Conservation (phyloP, 2,113 vertebrate genomes). For the Copsychus sechellarum region DNA sequence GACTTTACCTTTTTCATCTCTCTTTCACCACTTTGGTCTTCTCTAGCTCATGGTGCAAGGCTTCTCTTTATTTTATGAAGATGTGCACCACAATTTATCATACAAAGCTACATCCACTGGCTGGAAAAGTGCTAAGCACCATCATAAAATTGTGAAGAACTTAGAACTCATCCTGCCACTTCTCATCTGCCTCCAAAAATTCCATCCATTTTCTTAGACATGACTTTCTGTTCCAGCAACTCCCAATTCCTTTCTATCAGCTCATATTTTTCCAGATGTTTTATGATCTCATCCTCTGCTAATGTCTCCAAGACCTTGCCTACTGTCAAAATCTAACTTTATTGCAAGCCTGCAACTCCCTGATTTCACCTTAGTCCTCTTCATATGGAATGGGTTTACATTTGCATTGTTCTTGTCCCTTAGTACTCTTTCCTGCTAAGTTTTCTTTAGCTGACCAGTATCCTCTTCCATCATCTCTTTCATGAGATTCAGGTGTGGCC, state of each 20-base stretch:
- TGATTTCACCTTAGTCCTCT: slow-evolving; percentile 42
- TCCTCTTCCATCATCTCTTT: slow-evolving; percentile 55
- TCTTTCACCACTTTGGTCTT: background rate
- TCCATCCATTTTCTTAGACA: slow-evolving; percentile 3
- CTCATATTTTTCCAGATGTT: slow-evolving; percentile 67
- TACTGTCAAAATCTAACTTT: slow-evolving; percentile 63
- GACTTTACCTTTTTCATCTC: background rate
- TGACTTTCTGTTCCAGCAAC: background rate
- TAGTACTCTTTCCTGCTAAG: background rate
- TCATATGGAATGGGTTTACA: background rate
- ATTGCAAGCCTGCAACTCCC: slow-evolving; percentile 25
- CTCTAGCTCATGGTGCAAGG: background rate
- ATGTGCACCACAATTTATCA: background rate
- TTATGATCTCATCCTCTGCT: slow-evolving; percentile 66
- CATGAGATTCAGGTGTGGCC: slow-evolving; percentile 44
- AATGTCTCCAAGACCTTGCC: slow-evolving; percentile 59
- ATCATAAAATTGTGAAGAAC: background rate
- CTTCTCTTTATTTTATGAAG: background rate
- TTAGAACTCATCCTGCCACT: background rate
- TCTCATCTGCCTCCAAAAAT: slow-evolving; percentile 15
- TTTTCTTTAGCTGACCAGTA: background rate
- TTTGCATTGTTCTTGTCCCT: slow-evolving; percentile 22
- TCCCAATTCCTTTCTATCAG: slow-evolving; percentile 24
- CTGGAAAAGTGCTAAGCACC: background rate
- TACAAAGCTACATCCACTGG: background rate